Base-by-base conservation (phyloP, 1,140 invertebrate species). In the Stegodyphus dumicola region DNA sequence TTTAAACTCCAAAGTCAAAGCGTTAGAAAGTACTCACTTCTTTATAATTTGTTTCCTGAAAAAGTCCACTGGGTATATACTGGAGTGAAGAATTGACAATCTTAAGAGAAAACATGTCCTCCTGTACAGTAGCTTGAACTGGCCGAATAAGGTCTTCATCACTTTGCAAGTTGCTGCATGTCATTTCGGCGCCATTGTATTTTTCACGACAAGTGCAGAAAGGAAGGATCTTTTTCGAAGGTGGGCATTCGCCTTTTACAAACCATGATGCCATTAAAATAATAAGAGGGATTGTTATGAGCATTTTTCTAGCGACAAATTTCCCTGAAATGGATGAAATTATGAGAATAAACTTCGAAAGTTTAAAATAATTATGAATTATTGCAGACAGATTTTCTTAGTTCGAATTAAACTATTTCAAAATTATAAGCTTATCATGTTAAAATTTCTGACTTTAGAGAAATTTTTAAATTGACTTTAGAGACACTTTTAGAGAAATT, bases 51-150 rank as follows among this genome's bases (percentile, higher is more conserved):
- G 70, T 64, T 1, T 51, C 49, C 13, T 64, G 67, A n/a, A 81
- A 81, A 13, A 81, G 15, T n/a, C 17, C n/a, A 17, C 54, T 73
- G 0, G 78, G 78, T 17, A 81, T 64, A 69, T 81, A 81, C 11
- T 18, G 11, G 6, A 81, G 54, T 0, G 78, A n/a, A 17, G 78
- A 81, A 15, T 81, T 51, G 33, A 51, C 33, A 6, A 81, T 73
- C 7, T 13, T 65, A 13, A 81, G 6, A 9, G 78, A 65, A 17
- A 81, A 81, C 78, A 81, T 81, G 15, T 81, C 56, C 2, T n/a
- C 9, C 0, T 52, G 53, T 5, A 56, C 70, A 6, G 78, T 65
- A 1, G 70, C 10, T 51, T 64, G 71, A 6, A 81, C 60, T n/a
- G 69, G 53, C 2, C 17, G 52, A 17, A 73, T 73, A 15, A 81